Evolutionary conservation across 2,113 vertebrate species (phyloP).

Genomic region (Sterna hirundo): DNA sequence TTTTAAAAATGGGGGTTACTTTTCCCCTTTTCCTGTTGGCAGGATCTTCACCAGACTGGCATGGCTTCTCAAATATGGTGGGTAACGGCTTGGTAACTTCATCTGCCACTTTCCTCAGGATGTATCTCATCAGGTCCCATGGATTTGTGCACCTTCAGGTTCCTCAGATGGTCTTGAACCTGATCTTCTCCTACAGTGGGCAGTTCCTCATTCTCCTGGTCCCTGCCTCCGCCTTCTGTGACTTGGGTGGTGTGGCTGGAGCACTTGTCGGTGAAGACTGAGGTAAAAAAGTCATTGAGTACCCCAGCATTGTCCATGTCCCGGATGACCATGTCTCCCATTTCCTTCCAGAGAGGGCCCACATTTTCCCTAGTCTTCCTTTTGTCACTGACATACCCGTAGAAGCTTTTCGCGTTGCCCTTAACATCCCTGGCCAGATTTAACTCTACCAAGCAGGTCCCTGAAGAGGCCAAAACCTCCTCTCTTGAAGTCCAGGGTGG

Average conservation of each 20-base stretch:
- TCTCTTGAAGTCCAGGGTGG: neutral
- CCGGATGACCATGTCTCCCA: neutral
- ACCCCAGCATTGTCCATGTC: neutral
- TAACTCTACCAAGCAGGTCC: neutral
- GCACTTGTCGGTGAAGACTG: neutral
- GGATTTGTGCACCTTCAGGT: neutral
- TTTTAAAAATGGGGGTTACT: too few species aligned
- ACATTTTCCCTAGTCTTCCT: neutral
- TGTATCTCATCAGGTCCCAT: neutral
- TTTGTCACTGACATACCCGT: neutral
- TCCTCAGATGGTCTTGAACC: neutral
- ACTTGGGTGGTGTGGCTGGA: neutral
- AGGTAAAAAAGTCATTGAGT: neutral
- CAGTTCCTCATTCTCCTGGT: neutral
- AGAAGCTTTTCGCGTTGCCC: neutral
- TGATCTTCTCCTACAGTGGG: neutral
- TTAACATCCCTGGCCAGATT: neutral
- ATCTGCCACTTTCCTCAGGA: neutral
- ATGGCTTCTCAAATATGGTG: neutral
- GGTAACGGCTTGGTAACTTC: neutral
- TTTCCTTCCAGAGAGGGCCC: neutral
- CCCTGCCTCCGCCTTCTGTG: neutral
- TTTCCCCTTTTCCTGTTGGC: neutral
- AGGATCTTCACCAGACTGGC: neutral
- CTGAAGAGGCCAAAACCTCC: neutral